Evolutionary conservation across 1,140 invertebrate genomes (phyloP).

Genomic region (Oncopodura yosiiana): DNA sequence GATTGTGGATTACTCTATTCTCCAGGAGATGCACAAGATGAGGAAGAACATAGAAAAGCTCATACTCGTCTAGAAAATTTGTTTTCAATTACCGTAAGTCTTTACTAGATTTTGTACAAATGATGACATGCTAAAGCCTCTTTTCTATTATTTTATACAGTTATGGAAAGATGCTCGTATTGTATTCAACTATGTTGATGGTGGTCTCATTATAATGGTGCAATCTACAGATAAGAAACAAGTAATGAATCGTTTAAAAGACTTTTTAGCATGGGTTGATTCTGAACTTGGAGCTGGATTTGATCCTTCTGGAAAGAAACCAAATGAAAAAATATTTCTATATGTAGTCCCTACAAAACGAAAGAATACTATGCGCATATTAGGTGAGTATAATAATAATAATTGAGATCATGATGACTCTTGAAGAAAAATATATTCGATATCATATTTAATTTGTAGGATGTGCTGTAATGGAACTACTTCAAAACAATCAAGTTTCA

Average conservation of each 20-base stretch:
- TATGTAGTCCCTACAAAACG: constrained; percentile 23
- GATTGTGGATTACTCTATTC: constrained; percentile 33
- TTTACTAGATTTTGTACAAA: background rate
- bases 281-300: constrained; percentile 25
- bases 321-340: constrained; percentile 20
- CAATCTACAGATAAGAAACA: constrained; percentile 2
- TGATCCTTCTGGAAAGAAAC: background rate
- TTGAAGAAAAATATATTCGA: background rate
- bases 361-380: constrained; percentile 24
- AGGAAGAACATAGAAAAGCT: constrained; percentile 29
- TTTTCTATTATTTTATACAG: constrained; percentile 13
- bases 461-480: constrained; percentile 21
- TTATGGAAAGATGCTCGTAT: constrained; percentile 30
- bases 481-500: background rate
- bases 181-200: constrained; percentile 21
- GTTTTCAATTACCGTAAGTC: constrained; percentile 25
- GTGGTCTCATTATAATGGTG: constrained; percentile 17
- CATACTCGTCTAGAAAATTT: constrained; percentile 27
- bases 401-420: background rate
- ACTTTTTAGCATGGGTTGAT: constrained; percentile 31
- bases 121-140: background rate
- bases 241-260: constrained; percentile 11
- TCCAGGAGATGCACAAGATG: constrained; percentile 32
- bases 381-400: constrained; percentile 15
- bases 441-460: constrained; percentile 17